Percentiles rank a stretch among this genome's conserved stretches.
These are phyloP conservation scores for Salticus scenicus DNA, from an alignment of 2,888 invertebrate species.

Conservation along the genomic window DNA sequence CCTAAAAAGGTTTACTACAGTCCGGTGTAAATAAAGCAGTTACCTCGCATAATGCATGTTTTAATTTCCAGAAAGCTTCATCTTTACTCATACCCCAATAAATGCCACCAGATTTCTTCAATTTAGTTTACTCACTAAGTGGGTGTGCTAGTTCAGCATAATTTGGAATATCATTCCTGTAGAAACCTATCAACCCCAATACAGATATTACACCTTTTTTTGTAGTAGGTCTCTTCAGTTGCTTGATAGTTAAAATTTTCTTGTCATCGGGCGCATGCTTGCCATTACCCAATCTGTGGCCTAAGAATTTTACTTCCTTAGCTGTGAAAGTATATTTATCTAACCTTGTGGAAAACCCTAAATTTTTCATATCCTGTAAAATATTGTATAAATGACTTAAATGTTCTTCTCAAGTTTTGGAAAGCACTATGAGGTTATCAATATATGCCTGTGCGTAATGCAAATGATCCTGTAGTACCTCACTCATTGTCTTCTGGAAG, in stretches of 20 bases:
- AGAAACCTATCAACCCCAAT: not conserved
- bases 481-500: conserved; percentile 21
- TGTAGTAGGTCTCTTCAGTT: no score
- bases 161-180: not conserved
- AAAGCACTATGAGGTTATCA: conserved; percentile 5
- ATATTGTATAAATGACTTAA: not conserved
- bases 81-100: not conserved
- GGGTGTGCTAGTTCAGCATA: not conserved
- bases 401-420: conserved; percentile 12
- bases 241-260: not conserved
- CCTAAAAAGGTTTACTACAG: not conserved
- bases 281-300: no score
- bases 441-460: conserved; percentile 17
- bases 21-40: not conserved
- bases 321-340: no score
- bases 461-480: not conserved
- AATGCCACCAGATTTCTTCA: not conserved
- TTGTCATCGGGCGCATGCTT: not conserved
- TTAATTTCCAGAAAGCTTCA: not conserved
- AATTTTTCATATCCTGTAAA: not conserved
- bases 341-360: no score
- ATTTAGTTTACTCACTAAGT: not conserved
- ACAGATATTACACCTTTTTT: not conserved
- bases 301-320: no score
- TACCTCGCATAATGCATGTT: not conserved